Conservation (phyloP, 2,113 vertebrate species). For the Pogona vitticeps region DNA sequence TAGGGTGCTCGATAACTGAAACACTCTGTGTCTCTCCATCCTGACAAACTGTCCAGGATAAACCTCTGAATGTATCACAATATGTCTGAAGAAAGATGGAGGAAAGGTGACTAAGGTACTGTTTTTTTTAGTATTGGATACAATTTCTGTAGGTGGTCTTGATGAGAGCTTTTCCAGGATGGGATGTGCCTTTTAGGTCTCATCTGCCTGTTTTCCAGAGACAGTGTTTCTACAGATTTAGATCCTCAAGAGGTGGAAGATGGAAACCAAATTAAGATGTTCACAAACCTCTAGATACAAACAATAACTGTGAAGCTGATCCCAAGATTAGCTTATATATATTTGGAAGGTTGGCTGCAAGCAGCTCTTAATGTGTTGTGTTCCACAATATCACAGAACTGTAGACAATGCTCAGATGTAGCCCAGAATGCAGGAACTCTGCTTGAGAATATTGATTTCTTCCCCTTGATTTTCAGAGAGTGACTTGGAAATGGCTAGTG, state of each 20-base stretch:
- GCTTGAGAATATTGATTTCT: background rate
- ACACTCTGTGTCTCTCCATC: background rate
- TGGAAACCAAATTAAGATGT: background rate
- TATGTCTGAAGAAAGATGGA: background rate
- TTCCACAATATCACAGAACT: background rate
- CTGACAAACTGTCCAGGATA: background rate
- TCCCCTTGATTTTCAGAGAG: background rate
- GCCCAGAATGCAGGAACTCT: background rate
- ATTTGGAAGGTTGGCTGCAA: conserved; percentile 21
- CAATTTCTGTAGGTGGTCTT: background rate
- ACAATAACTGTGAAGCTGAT: background rate
- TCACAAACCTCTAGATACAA: background rate
- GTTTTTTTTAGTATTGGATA: background rate
- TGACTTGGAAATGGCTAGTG: background rate
- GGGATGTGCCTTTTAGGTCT: conserved; percentile 47
- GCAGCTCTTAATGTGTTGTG: conserved; percentile 28
- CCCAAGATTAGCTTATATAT: conserved; percentile 17
- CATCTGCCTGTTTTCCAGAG: conserved; percentile 67
- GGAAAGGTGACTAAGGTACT: background rate
- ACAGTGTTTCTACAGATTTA: conserved; percentile 46
- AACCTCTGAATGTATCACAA: background rate
- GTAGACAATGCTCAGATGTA: background rate
- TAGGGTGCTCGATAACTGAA: background rate
- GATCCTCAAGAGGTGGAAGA: conserved; percentile 41
- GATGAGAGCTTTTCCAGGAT: conserved; percentile 3